phyloP scores from a whole-genome alignment of 2,113 vertebrate species.

The Boulengeromyrus knoepffleri region DNA sequence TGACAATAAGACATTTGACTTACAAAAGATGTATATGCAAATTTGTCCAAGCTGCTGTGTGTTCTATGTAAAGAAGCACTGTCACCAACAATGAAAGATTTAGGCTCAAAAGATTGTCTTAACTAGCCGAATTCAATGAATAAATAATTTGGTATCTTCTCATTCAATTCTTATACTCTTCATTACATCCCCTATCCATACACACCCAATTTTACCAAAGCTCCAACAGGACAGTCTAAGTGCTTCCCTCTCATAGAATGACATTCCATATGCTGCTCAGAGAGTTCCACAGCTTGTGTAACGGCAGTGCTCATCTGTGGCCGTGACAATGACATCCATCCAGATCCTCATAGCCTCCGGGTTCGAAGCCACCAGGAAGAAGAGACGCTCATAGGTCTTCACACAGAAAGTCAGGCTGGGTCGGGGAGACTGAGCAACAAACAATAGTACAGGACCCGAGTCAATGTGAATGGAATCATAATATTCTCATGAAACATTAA shows the following conservation, averaged over 20 bases:
- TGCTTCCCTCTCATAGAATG: neutral
- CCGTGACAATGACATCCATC: slow-evolving; percentile 86
- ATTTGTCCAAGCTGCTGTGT: neutral
- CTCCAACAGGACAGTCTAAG: neutral
- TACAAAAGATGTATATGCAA: neutral
- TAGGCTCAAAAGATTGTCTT: neutral
- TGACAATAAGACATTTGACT: slow-evolving; percentile 8
- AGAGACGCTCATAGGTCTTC: slow-evolving; percentile 85
- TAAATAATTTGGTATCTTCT: neutral
- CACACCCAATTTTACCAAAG: neutral
- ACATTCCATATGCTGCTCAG: neutral
- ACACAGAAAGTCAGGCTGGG: slow-evolving; percentile 81
- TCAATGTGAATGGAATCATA: neutral
- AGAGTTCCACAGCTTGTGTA: slow-evolving; percentile 53
- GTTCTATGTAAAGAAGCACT: neutral
- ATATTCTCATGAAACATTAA: neutral
- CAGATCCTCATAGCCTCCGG: slow-evolving; percentile 82
- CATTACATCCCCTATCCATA: neutral
- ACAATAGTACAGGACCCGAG: neutral
- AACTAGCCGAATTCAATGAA: neutral
- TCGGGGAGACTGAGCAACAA: slow-evolving; percentile 67
- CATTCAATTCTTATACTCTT: neutral
- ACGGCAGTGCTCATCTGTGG: slow-evolving; percentile 73
- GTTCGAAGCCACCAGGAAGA: slow-evolving; percentile 77
- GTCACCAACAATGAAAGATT: neutral